phyloP scores from a whole-genome alignment of 2,888 invertebrate genomes.

The Amphipoea lucens region DNA sequence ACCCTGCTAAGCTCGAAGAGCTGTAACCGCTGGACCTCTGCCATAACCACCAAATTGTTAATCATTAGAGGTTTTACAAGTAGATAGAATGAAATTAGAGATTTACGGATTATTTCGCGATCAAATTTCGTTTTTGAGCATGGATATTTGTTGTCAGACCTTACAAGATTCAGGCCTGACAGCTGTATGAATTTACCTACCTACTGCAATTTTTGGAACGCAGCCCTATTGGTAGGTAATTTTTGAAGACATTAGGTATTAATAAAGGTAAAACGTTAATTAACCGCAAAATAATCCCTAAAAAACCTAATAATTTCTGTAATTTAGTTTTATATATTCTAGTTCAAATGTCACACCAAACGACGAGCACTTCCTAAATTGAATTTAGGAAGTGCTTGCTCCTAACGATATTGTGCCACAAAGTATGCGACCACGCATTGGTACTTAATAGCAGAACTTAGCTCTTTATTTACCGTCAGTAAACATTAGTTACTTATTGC shows the following conservation, averaged over 20 bases:
- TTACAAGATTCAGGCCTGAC: too few species aligned
- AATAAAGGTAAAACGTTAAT: background rate
- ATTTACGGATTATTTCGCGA: background rate
- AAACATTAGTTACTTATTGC: conserved; percentile 26
- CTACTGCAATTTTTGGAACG: background rate
- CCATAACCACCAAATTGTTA: conserved; percentile 65
- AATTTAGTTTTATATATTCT: conserved; percentile 34
- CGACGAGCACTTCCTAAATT: conserved; percentile 24
- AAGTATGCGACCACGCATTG: conserved; percentile 50
- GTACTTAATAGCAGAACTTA: conserved; percentile 63
- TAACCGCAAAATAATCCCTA: conserved; percentile 18
- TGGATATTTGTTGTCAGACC: background rate
- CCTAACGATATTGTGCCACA: conserved; percentile 52
- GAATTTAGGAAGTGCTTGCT: conserved; percentile 27
- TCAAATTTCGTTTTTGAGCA: background rate
- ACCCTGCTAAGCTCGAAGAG: conserved; percentile 77
- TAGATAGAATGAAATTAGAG: conserved; percentile 2
- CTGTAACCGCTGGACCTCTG: conserved; percentile 69
- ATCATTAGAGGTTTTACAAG: conserved; percentile 19
- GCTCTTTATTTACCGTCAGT: conserved; percentile 21
- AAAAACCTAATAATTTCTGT: conserved; percentile 2
- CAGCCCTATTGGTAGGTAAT: too few species aligned
- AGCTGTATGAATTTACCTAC: too few species aligned
- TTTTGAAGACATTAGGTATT: background rate
- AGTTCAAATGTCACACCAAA: conserved; percentile 50